Evolutionary conservation across 2,888 invertebrate species (phyloP).

Genomic region (Antheraea yamamai): DNA sequence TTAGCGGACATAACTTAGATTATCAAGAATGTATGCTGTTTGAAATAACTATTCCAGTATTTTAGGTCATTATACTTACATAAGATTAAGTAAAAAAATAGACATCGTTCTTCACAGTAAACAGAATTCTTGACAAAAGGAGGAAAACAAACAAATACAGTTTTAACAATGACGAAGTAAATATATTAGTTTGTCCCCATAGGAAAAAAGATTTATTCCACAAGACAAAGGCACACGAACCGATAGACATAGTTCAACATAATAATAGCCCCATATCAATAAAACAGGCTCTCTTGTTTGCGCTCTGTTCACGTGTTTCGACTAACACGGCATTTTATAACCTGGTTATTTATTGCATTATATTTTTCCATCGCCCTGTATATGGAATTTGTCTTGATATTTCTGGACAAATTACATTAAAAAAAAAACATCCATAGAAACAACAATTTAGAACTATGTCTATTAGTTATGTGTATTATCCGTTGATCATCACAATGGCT

Average conservation of each 20-base stretch:
- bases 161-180: neutral
- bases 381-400: neutral
- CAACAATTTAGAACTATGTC: too few species aligned
- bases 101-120: too few species aligned
- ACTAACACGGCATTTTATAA: slow-evolving; percentile 19
- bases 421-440: neutral
- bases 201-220: neutral
- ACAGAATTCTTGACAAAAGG: neutral
- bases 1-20: too few species aligned
- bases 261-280: slow-evolving; percentile 14
- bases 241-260: neutral
- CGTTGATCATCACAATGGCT: too few species aligned
- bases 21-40: too few species aligned
- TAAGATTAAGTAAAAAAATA: too few species aligned
- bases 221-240: neutral
- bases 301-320: slow-evolving; percentile 18
- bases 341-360: slow-evolving; percentile 18
- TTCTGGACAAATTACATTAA: neutral
- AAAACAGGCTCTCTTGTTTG: slow-evolving; percentile 21
- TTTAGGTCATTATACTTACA: neutral
- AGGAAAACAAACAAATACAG: neutral
- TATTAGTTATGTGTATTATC: too few species aligned
- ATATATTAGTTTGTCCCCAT: neutral
- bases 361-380: neutral
- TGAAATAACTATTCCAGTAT: neutral